Evolutionary conservation across 2,113 vertebrate species (phyloP).

Genomic region (Beaufortia kweichowensis): DNA sequence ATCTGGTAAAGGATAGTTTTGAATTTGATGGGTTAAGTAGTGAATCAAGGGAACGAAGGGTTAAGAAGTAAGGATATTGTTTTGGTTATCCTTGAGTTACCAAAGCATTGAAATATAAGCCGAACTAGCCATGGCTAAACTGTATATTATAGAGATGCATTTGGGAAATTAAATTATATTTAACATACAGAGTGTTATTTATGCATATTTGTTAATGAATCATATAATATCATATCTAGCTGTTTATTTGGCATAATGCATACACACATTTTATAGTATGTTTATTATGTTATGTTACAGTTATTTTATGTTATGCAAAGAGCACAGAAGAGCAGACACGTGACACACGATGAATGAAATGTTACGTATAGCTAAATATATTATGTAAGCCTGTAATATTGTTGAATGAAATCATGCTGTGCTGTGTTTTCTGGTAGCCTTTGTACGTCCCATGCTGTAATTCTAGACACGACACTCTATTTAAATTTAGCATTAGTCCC

Average conservation of each 20-base stretch:
- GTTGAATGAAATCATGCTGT: neutral
- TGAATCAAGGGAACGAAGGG: neutral
- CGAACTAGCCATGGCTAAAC: neutral
- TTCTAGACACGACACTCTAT: conserved; percentile 21
- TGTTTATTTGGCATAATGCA: neutral
- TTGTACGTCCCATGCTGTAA: conserved; percentile 8
- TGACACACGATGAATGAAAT: neutral
- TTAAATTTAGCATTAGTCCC: conserved; percentile 48
- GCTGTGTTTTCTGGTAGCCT: conserved; percentile 1
- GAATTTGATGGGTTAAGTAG: neutral
- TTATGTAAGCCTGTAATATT: conserved; percentile 1
- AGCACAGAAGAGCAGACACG: neutral
- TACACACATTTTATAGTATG: too few relatives aligned
- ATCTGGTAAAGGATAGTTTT: neutral
- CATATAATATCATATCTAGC: neutral
- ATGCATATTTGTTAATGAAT: neutral
- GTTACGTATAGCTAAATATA: neutral
- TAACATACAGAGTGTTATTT: too few relatives aligned
- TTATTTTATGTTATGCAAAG: neutral
- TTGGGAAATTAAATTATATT: neutral
- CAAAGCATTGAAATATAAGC: too few relatives aligned
- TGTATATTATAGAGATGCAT: neutral
- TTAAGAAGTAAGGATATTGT: too few relatives aligned
- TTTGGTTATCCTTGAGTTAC: too few relatives aligned
- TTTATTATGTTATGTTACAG: neutral